These are phyloP conservation scores for Neotoxoptera formosana DNA, from an alignment of 1,140 invertebrate genomes.

Conservation along the genomic window DNA sequence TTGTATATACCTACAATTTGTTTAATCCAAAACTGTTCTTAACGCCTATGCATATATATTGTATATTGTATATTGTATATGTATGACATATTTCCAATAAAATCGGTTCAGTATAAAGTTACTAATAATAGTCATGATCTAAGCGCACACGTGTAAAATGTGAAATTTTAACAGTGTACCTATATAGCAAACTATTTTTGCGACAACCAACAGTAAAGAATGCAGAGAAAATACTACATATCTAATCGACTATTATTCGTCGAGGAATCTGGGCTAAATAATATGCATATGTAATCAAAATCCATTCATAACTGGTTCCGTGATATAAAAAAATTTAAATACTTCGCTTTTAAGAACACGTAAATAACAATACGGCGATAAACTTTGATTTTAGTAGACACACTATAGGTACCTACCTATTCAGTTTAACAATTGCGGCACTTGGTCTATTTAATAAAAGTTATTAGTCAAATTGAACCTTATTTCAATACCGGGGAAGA, in stretches of 20 bases:
- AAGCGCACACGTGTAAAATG: neutral
- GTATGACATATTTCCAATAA: neutral
- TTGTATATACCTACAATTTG: neutral
- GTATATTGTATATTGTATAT: too few species aligned
- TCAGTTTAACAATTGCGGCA: neutral
- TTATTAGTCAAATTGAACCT: neutral
- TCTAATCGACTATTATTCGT: slow-evolving; percentile 31
- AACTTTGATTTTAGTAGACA: neutral
- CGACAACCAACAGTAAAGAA: slow-evolving; percentile 3
- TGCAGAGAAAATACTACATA: neutral
- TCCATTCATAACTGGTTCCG: slow-evolving; percentile 22
- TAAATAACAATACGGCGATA: neutral
- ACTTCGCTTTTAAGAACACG: neutral
- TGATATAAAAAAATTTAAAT: slow-evolving; percentile 4
- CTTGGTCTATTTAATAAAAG: neutral
- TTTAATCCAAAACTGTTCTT: neutral
- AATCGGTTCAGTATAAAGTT: neutral
- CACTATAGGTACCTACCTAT: neutral
- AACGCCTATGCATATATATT: neutral
- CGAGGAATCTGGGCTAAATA: slow-evolving; percentile 26
- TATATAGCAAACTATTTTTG: slow-evolving; percentile 8
- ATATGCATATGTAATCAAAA: neutral
- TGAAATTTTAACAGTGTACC: neutral
- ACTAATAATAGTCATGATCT: neutral
- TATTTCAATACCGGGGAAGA: neutral